phyloP scores from a whole-genome alignment of 2,888 invertebrate species.

The Napeogenes inachia region DNA sequence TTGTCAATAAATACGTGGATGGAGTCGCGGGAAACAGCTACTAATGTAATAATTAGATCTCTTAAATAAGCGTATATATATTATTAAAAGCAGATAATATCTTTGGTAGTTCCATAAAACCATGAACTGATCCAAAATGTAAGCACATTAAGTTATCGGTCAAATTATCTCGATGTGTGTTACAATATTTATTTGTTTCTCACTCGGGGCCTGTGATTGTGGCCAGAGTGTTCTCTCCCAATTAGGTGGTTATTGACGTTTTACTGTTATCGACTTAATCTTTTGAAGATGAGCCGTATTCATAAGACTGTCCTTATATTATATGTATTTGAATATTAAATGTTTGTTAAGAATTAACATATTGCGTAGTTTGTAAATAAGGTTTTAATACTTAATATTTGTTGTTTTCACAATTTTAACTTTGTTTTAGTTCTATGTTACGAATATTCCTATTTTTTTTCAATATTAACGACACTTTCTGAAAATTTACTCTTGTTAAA shows the following conservation, averaged over 20 bases:
- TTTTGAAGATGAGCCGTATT: constrained; percentile 58
- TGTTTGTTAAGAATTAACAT: too few relatives aligned
- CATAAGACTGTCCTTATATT: constrained; percentile 44
- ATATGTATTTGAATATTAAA: too few relatives aligned
- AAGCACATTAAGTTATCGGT: constrained; percentile 76
- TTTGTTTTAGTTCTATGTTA: not conserved
- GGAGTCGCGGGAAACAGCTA: too few relatives aligned
- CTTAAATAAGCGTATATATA: not conserved
- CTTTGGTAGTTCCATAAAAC: constrained; percentile 74
- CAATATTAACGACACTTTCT: not conserved
- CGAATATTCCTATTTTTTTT: too few relatives aligned
- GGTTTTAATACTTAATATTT: too few relatives aligned
- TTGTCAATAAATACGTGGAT: too few relatives aligned
- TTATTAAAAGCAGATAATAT: constrained; percentile 43
- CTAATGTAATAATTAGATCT: too few relatives aligned
- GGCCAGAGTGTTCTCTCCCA: constrained; percentile 71
- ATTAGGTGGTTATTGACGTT: constrained; percentile 78
- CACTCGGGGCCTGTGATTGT: constrained; percentile 60
- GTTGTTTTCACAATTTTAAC: too few relatives aligned
- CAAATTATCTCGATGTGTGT: constrained; percentile 71
- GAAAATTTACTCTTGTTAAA: not conserved
- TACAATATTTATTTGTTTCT: constrained; percentile 77
- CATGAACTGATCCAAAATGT: constrained; percentile 76
- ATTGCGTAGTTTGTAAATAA: too few relatives aligned
- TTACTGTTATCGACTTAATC: constrained; percentile 73